Conservation (phyloP, 2,113 vertebrate genomes). For the Nestor notabilis region DNA sequence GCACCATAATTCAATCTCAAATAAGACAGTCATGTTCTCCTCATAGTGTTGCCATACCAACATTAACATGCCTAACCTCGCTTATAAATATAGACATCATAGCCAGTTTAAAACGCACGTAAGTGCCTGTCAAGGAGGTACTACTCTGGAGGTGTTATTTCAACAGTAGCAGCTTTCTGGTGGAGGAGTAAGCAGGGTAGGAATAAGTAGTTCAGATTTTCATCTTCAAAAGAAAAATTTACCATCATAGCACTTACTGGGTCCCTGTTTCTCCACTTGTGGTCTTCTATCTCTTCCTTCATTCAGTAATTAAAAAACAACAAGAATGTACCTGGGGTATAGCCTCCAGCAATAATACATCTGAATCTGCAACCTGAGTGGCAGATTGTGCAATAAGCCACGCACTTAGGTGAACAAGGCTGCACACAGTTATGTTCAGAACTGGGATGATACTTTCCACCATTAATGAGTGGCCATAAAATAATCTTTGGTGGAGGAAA, state of each 20-base stretch:
- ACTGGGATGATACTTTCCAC: not conserved
- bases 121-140: not conserved
- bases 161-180: not conserved
- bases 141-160: not conserved
- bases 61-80: constrained; percentile 27
- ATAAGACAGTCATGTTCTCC: constrained; percentile 41
- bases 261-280: not conserved
- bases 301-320: not conserved
- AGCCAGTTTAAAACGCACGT: constrained; percentile 13
- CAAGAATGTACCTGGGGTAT: not conserved
- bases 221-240: not conserved
- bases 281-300: not conserved
- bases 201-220: not conserved
- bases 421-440: not conserved
- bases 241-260: not conserved
- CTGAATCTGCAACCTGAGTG: not conserved
- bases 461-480: not conserved
- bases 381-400: not conserved
- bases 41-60: constrained; percentile 56
- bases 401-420: fast-evolving
- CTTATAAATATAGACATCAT: constrained; percentile 30
- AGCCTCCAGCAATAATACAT: not conserved
- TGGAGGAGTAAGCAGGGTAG: not conserved
- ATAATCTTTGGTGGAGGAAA: not conserved
- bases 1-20: constrained; percentile 43